Conservation (phyloP, 2,797 vertebrate genomes). For the Orientallactaga sibirica region DNA sequence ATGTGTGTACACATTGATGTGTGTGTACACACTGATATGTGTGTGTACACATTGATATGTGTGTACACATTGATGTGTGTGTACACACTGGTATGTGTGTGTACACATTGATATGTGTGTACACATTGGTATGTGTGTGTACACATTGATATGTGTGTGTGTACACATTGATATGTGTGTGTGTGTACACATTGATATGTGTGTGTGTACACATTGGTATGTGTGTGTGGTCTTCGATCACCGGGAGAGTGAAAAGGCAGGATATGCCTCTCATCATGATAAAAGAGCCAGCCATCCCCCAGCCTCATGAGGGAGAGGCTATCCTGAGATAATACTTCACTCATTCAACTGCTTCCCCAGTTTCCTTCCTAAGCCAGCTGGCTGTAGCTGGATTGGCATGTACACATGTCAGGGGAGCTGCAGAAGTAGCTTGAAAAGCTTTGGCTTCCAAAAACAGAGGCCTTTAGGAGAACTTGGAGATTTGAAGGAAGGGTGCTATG, state of each 20-base stretch:
- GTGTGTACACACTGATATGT: too few relatives aligned
- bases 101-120: too few relatives aligned
- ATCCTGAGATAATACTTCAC: background rate
- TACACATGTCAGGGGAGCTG: background rate
- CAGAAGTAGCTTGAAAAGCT: background rate
- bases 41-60: too few relatives aligned
- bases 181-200: too few relatives aligned
- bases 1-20: rapidly evolving
- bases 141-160: too few relatives aligned
- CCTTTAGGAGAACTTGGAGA: background rate
- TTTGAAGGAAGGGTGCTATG: rapidly evolving
- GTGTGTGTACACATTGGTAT: too few relatives aligned
- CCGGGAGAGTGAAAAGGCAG: background rate
- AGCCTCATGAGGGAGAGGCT: background rate
- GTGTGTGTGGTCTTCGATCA: background rate
- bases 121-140: rapidly evolving
- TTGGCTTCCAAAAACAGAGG: background rate
- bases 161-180: too few relatives aligned
- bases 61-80: too few relatives aligned
- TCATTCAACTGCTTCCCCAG: background rate
- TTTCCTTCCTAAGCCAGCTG: constrained; percentile 20
- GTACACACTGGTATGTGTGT: too few relatives aligned
- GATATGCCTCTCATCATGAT: rapidly evolving
- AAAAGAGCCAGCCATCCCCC: background rate
- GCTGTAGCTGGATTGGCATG: background rate